Base-by-base conservation (phyloP, 92 coral and sea anemone species). In the Desmophyllum pertusum region DNA sequence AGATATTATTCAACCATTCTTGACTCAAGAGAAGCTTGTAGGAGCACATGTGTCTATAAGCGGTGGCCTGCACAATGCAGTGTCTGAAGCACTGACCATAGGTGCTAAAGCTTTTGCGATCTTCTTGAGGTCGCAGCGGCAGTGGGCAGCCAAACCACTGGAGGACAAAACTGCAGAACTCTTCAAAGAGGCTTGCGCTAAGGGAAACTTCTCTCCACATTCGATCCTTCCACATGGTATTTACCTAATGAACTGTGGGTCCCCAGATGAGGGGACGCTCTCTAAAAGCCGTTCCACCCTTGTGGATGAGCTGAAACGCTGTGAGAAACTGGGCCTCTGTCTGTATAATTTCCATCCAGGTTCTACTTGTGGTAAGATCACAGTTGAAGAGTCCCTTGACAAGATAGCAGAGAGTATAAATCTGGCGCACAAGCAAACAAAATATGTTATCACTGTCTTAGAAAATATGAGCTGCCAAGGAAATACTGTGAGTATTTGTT, bases 381-480 rank as follows among this genome's bases (percentile, higher is more conserved):
- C 95, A 33, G 94, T 93, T 3, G 94, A 91, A 14, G 93, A 95
- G 42, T 86, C 94, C 63, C 76, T 95, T n/a, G 90, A 83, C 27
- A 93, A 74, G 71, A 94, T 95, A 85, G 98, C 95, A 10, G 98
- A 93, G 79, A 95, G 98, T 42, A 93, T 95, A n/a, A 90, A 95
- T 77, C 78, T 86, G 70, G 98, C 98, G 10, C 98, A 95, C 81
- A 67, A 77, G 79, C 67, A 93, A 78, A 95, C 98, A 43, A 92
- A 92, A 57, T 85, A 23, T 85, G 98, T 95, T 33, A 72, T 92
- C 65, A 92, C 94, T 17, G 98, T 95, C 30, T 78, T 95, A 76
- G 98, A 95, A 65, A 95, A 95, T 59, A 95, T 95, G 98, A 92
- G 98, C 83, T 95, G 98, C 79, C 98, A 95, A 68, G 98, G 98